These are phyloP conservation scores for Protophormia terraenovae DNA, from an alignment of 2,888 invertebrate species.

Conservation along the genomic window DNA sequence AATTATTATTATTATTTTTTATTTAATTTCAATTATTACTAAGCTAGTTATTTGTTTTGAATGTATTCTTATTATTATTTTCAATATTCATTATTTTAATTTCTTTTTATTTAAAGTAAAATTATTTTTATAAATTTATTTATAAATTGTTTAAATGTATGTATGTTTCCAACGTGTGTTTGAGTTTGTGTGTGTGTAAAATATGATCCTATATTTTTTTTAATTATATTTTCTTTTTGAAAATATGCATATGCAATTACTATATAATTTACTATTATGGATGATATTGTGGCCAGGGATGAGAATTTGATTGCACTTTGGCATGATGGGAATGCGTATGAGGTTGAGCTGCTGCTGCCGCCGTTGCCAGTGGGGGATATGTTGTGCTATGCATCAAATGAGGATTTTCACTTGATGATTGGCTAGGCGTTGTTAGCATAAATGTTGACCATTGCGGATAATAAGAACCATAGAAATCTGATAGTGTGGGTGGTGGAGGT, in stretches of 20 bases:
- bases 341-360: constrained; percentile 58
- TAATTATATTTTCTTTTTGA: too few relatives aligned
- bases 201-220: constrained; percentile 24
- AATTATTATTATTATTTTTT: constrained; percentile 61
- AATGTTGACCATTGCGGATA: constrained; percentile 67
- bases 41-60: constrained; percentile 58
- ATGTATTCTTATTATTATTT: constrained; percentile 35
- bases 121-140: constrained; percentile 56
- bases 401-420: constrained; percentile 46
- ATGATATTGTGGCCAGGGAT: constrained; percentile 65
- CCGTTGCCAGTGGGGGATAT: constrained; percentile 51
- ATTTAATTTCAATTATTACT: constrained; percentile 67
- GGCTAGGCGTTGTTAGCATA: constrained; percentile 61
- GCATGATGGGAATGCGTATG: constrained; percentile 67
- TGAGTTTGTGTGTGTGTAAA: background rate
- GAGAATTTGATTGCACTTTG: constrained; percentile 61
- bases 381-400: constrained; percentile 63
- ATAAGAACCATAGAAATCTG: constrained; percentile 64
- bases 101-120: constrained; percentile 55
- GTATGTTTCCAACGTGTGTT: constrained; percentile 14
- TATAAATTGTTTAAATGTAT: constrained; percentile 46
- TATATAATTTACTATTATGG: constrained; percentile 61
- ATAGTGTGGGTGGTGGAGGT: constrained; percentile 52
- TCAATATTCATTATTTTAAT: constrained; percentile 15
- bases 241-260: background rate